Conservation (phyloP, 2,888 invertebrate genomes). For the Rapana venosa region DNA sequence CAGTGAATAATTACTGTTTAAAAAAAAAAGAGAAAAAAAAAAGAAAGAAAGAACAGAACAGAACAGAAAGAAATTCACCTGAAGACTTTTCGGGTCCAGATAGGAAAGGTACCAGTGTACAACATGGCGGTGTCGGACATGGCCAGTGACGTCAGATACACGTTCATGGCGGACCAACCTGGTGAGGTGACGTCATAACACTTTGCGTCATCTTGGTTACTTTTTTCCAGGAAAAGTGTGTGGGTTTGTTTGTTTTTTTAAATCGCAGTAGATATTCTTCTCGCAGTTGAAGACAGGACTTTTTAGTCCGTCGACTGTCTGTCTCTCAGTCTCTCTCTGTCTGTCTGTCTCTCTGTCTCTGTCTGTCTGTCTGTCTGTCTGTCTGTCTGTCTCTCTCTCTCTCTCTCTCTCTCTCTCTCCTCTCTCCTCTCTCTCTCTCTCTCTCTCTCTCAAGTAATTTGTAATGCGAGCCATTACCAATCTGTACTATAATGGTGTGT, state of each 20-base stretch:
- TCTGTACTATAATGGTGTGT: too few species aligned
- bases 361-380: neutral
- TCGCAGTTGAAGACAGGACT: too few species aligned
- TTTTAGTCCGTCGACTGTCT: too few species aligned
- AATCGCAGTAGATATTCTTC: too few species aligned
- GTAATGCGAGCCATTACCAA: too few species aligned
- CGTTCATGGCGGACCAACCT: constrained; percentile 26
- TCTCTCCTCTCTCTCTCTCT: neutral
- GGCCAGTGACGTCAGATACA: constrained; percentile 33
- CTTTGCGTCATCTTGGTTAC: too few species aligned
- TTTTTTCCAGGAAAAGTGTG: too few species aligned
- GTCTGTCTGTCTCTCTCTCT: constrained; percentile 36
- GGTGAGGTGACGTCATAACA: neutral
- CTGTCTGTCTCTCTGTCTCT: neutral
- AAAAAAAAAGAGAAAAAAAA: too few species aligned
- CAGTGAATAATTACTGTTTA: too few species aligned
- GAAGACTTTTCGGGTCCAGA: neutral
- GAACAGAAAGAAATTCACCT: neutral
- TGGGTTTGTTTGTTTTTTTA: too few species aligned
- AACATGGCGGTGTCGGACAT: constrained; percentile 12
- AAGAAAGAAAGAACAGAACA: too few species aligned
- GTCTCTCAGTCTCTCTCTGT: too few species aligned
- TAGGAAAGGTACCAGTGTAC: neutral
- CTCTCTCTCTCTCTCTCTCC: neutral
- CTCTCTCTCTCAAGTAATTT: neutral